A percentile compares a stretch with the other conserved stretches of the same genome.
Evolutionary conservation across 92 coral and sea anemone species (phyloP).

Genomic region (Epizoanthus rinbou): DNA sequence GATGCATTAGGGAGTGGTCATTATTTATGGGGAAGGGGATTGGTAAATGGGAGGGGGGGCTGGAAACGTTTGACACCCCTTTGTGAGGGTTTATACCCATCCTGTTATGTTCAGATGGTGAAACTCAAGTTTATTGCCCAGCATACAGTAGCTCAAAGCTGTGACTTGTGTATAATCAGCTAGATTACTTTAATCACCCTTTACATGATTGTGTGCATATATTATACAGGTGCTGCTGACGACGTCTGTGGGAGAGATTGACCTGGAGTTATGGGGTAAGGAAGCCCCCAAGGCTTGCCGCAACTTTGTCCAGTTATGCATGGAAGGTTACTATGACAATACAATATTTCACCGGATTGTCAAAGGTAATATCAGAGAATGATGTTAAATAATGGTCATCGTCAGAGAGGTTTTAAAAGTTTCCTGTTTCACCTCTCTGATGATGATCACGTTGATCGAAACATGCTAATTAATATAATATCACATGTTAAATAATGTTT

Average conservation of each 20-base stretch:
- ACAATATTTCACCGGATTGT: constrained; percentile 95
- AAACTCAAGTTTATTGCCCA: no score
- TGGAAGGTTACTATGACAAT: constrained; percentile 94
- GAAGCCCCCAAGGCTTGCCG: constrained; percentile 98
- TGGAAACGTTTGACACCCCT: no score
- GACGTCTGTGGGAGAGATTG: constrained; percentile 93
- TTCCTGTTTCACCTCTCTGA: no score
- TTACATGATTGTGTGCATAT: background rate
- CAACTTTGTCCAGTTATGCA: constrained; percentile 90
- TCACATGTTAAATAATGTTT: no score
- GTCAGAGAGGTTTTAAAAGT: no score
- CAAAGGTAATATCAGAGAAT: constrained; percentile 71
- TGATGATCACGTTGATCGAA: no score
- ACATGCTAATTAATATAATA: no score
- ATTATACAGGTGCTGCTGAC: constrained; percentile 68
- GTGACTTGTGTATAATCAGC: background rate
- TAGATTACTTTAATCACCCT: background rate
- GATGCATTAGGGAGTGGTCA: no score
- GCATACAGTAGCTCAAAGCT: background rate
- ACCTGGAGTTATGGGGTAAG: constrained; percentile 94
- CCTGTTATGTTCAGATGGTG: no score
- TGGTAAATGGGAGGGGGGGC: no score
- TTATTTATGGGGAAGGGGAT: no score
- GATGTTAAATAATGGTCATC: background rate
- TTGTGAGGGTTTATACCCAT: no score